These are phyloP conservation scores for Venustoraphidia nigricollis DNA, from an alignment of 2,888 invertebrate species.

Conservation along the genomic window DNA sequence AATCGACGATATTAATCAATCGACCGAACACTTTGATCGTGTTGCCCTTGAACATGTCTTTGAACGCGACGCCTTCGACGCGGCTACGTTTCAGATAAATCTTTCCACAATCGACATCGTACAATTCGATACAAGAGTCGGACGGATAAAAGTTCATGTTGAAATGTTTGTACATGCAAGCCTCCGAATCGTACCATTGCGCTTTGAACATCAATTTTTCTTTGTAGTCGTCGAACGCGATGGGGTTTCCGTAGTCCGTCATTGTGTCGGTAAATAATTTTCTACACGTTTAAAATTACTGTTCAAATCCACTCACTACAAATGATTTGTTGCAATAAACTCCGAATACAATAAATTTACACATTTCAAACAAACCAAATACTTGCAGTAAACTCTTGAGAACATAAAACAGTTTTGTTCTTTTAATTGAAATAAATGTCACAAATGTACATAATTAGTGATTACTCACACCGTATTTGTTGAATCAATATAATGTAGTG, in stretches of 20 bases:
- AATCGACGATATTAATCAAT: constrained; percentile 54
- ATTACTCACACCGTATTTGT: too few species aligned
- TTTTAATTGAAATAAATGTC: too few species aligned
- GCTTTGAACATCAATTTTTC: constrained; percentile 49
- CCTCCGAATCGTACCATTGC: constrained; percentile 78
- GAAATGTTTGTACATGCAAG: constrained; percentile 57
- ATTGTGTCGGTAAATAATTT: too few species aligned
- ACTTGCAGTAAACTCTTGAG: too few species aligned
- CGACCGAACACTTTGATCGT: constrained; percentile 58
- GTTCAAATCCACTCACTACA: too few species aligned
- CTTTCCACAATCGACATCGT: constrained; percentile 21
- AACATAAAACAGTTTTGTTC: too few species aligned
- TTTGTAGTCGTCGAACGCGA: constrained; percentile 23
- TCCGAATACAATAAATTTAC: too few species aligned
- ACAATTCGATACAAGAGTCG: constrained; percentile 67
- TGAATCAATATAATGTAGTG: too few species aligned
- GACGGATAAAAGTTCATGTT: constrained; percentile 59
- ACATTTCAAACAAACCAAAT: too few species aligned
- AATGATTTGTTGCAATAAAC: too few species aligned
- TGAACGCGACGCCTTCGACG: constrained; percentile 45
- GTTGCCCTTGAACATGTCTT: constrained; percentile 59
- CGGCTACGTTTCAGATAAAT: constrained; percentile 43
- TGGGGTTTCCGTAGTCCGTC: neutral
- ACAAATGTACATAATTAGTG: too few species aligned
- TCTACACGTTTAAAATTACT: too few species aligned